phyloP scores from a whole-genome alignment of 2,113 vertebrate species.

The Empidonax traillii region DNA sequence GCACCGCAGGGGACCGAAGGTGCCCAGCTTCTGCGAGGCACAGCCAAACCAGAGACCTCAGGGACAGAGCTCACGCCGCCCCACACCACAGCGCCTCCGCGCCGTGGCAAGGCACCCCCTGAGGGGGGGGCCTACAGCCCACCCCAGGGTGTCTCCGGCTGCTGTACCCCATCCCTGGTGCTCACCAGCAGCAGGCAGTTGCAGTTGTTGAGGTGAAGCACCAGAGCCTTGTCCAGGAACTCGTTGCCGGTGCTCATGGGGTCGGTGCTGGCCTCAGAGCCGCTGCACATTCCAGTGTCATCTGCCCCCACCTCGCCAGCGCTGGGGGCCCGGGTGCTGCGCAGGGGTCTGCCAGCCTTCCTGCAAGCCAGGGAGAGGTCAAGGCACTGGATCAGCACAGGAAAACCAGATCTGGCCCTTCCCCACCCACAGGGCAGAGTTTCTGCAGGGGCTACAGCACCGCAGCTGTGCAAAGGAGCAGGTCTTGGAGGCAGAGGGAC shows the following conservation, averaged over 20 bases:
- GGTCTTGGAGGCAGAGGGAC: not conserved
- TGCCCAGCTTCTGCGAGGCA: slow-evolving; percentile 85
- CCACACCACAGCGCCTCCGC: not conserved
- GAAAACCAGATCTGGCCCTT: not conserved
- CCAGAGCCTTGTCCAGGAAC: slow-evolving; percentile 82
- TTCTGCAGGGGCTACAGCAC: not conserved
- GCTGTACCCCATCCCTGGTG: not conserved
- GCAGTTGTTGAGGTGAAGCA: slow-evolving; percentile 88
- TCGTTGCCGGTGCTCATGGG: slow-evolving; percentile 84
- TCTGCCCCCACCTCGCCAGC: not conserved
- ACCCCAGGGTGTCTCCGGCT: not conserved
- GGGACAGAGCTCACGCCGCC: not conserved
- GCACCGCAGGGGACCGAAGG: slow-evolving; percentile 92
- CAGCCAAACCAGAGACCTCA: not conserved
- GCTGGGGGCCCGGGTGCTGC: not conserved
- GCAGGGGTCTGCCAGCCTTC: slow-evolving; percentile 35
- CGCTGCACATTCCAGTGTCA: not conserved
- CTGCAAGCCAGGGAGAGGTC: slow-evolving; percentile 35
- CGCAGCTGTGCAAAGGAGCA: not conserved
- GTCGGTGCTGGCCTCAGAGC: slow-evolving; percentile 68
- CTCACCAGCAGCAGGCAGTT: slow-evolving; percentile 89
- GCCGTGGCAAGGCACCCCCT: fast-evolving
- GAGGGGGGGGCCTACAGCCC: not conserved
- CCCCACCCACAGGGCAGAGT: not conserved
- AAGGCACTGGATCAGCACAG: not conserved